Evolutionary conservation across 2,888 invertebrate genomes (phyloP), one percentile per base, ranked within the genome.

Genomic region (Scaptomyza polygonia): DNA sequence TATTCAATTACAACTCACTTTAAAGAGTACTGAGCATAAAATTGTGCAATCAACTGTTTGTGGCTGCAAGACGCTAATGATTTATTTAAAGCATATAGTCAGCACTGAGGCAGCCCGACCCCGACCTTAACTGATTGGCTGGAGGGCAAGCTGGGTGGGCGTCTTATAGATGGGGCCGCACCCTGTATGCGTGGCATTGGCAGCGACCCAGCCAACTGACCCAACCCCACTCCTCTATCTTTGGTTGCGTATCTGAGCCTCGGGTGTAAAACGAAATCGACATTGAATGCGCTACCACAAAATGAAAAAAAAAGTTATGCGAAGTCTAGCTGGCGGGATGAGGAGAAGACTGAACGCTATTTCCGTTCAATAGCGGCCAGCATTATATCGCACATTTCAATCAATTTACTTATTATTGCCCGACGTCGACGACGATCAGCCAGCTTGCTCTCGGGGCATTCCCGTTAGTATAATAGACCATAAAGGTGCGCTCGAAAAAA

Each of bases 361-460:
- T 86, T 84, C 88, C 88, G 84, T 73, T 88, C 68, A 65, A 65
- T 72, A 61, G 79, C 75, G 71, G 83, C 67, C 72, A 71, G 76
- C 85, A 77, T 86, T 86, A 84, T 88, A 88, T 88, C 88, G 85
- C 87, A 79, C 77, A 80, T 79, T 88, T 80, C 85, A 84, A 86
- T 86, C 86, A 83, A 77, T 83, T 87, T 80, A 73, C 83, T 83
- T 86, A 83, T 85, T 86, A 84, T 68, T 68, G 58, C 65, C 64
- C 68, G 57, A 65, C 61, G 66, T 56, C 70, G 73, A 45, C 54
- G 61, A 56, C 47, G 65, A 64, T 16, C 73, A 44, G 42, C 40
- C 49, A 32, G 51, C 39, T 43, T 72, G 86, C 82, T 82, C 73
- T 86, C 65, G 78, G 84, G 86, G 76, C 86, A 78, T 83, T 86